These are phyloP conservation scores for Greenwoodochromis staneri DNA, from an alignment of 2,113 vertebrate genomes.

Conservation along the genomic window DNA sequence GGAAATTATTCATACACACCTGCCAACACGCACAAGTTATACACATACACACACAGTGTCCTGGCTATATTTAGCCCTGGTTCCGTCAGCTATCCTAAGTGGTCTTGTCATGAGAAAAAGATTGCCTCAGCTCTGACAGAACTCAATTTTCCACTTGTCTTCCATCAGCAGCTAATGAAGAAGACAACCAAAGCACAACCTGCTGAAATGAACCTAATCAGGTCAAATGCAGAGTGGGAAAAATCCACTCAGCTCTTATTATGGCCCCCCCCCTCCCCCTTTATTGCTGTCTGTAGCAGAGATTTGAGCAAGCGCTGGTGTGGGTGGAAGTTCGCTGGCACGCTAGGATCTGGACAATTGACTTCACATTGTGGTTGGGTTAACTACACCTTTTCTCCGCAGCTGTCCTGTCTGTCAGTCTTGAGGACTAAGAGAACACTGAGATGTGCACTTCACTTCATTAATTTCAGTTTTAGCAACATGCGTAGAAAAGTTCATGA, in stretches of 20 bases:
- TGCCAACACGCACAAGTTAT: background rate
- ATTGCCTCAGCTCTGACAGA: constrained; percentile 17
- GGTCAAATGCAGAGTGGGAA: background rate
- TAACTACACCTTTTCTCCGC: constrained; percentile 42
- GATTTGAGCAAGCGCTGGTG: background rate
- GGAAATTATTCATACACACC: background rate
- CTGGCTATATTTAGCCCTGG: constrained; percentile 57
- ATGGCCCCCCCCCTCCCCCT: background rate
- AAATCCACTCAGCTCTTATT: constrained; percentile 11
- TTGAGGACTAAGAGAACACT: background rate
- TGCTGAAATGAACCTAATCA: background rate
- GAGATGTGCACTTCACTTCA: background rate
- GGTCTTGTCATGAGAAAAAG: constrained; percentile 23
- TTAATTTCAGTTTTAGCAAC: background rate
- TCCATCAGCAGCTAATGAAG: background rate
- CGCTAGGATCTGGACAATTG: constrained; percentile 28
- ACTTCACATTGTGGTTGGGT: constrained; percentile 37
- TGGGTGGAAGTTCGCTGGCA: constrained; percentile 43
- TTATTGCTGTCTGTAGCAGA: background rate
- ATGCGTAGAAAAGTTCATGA: background rate
- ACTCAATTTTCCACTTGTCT: constrained; percentile 17
- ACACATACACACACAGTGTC: background rate
- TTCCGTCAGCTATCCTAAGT: constrained; percentile 28
- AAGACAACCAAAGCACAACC: background rate
- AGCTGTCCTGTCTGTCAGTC: background rate